Conservation (phyloP, 1,140 invertebrate species). For the Drosophila azteca region DNA sequence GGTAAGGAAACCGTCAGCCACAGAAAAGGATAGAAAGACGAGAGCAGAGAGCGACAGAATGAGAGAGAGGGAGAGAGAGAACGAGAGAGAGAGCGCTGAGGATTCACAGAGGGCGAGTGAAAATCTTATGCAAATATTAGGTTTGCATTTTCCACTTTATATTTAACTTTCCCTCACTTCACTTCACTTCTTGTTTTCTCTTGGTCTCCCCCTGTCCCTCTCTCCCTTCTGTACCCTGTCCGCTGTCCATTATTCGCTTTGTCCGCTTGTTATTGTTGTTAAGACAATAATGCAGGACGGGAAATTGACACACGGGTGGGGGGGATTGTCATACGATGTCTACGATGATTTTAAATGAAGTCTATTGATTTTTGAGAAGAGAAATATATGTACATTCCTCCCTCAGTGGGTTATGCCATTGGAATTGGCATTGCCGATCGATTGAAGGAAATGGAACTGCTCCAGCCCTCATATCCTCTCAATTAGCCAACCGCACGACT, state of each 20-base stretch:
- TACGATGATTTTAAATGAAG: constrained; percentile 62
- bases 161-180: constrained; percentile 69
- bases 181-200: constrained; percentile 28
- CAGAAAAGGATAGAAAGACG: background rate
- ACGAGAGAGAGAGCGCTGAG: no score
- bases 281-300: constrained; percentile 48
- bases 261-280: constrained; percentile 36
- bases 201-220: no score
- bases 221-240: no score
- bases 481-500: background rate
- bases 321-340: constrained; percentile 55
- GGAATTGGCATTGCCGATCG: no score
- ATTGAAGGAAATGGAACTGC: no score
- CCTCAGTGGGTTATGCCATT: no score
- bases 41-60: no score
- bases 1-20: constrained; percentile 24
- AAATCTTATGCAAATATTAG: constrained; percentile 77
- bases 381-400: no score
- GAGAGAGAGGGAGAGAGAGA: no score
- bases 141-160: constrained; percentile 79
- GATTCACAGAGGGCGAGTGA: constrained; percentile 27
- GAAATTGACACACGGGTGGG: constrained; percentile 16
- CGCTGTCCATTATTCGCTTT: constrained; percentile 14
- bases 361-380: constrained; percentile 65
- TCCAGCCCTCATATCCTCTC: no score